Conservation (phyloP, 2,888 invertebrate genomes). For the Pristionchus maxplancki region DNA sequence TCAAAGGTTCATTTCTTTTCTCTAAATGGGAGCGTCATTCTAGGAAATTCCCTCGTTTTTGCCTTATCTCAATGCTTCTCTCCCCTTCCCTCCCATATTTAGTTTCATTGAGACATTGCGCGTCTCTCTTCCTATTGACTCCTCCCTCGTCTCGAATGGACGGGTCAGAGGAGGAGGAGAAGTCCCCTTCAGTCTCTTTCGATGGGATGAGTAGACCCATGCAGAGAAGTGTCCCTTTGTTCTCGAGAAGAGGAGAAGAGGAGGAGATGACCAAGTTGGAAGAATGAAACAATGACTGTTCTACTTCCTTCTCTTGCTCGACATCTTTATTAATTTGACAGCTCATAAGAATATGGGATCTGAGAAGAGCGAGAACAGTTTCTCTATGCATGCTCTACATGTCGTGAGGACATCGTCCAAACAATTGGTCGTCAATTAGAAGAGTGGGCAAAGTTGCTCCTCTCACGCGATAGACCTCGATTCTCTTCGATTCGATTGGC, state of each 20-base stretch:
- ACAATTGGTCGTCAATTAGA: not conserved
- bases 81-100: constrained; percentile 17
- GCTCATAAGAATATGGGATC: not conserved
- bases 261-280: not conserved
- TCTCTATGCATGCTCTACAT: not conserved
- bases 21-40: not conserved
- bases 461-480: not conserved
- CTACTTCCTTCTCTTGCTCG: not conserved
- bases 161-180: not conserved
- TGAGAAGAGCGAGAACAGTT: not conserved
- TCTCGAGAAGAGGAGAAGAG: not conserved
- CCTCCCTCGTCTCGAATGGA: constrained; percentile 8
- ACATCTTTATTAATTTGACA: not conserved
- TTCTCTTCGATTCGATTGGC: not conserved
- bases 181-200: not conserved
- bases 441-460: not conserved
- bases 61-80: not conserved
- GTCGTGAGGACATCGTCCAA: not conserved
- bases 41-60: not conserved
- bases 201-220: not conserved
- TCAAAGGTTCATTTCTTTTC: no score
- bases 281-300: not conserved
- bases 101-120: not conserved
- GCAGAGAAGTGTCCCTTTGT: constrained; percentile 14
- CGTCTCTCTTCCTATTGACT: constrained; percentile 35